Evolutionary conservation across 2,888 invertebrate genomes (phyloP), one percentile per base, ranked within the genome.

Genomic region (Drosophila dives): DNA sequence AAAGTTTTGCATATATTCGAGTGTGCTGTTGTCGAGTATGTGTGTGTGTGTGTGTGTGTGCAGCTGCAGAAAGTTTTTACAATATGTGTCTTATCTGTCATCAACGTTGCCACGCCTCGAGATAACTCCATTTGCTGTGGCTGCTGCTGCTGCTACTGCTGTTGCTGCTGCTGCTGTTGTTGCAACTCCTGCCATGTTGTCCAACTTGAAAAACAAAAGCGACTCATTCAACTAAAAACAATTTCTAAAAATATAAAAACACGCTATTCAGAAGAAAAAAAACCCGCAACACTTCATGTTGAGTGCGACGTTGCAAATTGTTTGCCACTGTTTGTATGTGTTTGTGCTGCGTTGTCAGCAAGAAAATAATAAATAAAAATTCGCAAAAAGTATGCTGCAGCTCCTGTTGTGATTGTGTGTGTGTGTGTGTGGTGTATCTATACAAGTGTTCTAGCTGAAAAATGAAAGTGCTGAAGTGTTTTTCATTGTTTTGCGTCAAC

Each of bases 1-100:
- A 71, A 74, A 71, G 55, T 81, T 70, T 66, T 73, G 86, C 75
- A 75, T 80, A 74, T 70, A 72, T 87, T 60, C 51, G 34, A 58
- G 23, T 0, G 50, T 33, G 48, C 62, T 42, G 73, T 56, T 72
- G 58, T 48, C 23, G 26, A 50, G 38, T 15, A 40, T 48, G 23
- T 56, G 36, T 29, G n/a, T 45, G 26, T 59, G 38, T 45, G 23
- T 54, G 36, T 58, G 45, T 60, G 48, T 59, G 50, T 54, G 54
- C 12, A n/a, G n/a, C 15, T 48, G n/a, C 11, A 34, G 38, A 62
- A 63, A 61, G 45, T 60, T 70, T 64, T 54, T 33, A 56, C 72
- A 86, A 88, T 77, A 64, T 87, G 84, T 86, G 87, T 76, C 80
- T 84, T 91, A 89, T 85, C 90, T 89, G 85, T 72, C 90, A 89